Base-by-base conservation (phyloP, 2,888 invertebrate species). In the Ichneumoninae sp. region DNA sequence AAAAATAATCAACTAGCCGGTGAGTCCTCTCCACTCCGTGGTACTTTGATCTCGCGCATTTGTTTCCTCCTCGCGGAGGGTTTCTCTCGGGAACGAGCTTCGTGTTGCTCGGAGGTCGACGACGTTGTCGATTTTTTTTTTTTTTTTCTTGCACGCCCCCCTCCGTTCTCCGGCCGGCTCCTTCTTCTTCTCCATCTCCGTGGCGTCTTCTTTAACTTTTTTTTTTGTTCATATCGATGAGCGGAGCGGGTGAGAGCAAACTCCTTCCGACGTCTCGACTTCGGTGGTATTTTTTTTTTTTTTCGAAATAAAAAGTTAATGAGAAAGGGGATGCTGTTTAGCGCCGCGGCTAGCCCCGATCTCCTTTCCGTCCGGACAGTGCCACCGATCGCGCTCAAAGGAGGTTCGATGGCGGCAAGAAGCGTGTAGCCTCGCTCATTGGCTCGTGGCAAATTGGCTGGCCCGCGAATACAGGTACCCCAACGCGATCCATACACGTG, bases 1-100 rank as follows among this genome's bases (percentile, higher is more conserved):
- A 93, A 93, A 93, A 93, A 93, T 93, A 93, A 93, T 93, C 93
- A 93, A 91, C 91, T 91, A 89, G 91, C 92, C 92, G 90, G 91
- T 91, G 92, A 92, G 90, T 26, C 33, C 50, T n/a, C 50, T 63
- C 63, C 47, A 50, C 90, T 89, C 89, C 83, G 83, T 83, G 89
- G 89, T 89, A 91, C 93, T 93, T 93, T 93, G 93, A 93, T 93
- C 93, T 93, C 88, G 86, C 83, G 90, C 93, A 91, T 93, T 93
- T 93, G 93, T 93, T 92, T 92, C 91, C 88, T 86, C 84, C 82
- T 88, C 89, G 89, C 88, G 87, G 80, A 65, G 78, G 52, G 77
- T 65, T 54, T 85, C 65, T 79, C 60, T 81, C 40, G 57, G 57
- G 10, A 57, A 26, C 57, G 57, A 57, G 73, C 63, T 66, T 47